phyloP scores from a whole-genome alignment of 2,113 vertebrate genomes.

The Pachypanchax playfairii region DNA sequence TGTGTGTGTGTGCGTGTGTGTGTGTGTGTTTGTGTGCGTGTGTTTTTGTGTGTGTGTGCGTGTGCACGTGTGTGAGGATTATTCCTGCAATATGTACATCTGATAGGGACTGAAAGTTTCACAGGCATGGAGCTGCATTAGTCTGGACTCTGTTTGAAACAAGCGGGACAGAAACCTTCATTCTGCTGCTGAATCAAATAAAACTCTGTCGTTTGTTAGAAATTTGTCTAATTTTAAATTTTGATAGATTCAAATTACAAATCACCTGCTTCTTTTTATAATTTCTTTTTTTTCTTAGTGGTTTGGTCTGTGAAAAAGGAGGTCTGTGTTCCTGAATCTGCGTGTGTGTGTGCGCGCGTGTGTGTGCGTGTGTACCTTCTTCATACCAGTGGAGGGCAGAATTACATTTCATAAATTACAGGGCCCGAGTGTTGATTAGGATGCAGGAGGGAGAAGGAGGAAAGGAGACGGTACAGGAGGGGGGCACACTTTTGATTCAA shows the following conservation, averaged over 20 bases:
- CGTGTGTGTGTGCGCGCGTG: constrained; percentile 26
- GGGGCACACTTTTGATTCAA: constrained; percentile 58
- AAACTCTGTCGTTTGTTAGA: no score
- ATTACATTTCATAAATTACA: constrained; percentile 89
- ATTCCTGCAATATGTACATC: no score
- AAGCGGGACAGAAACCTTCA: no score
- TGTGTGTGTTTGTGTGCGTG: no score
- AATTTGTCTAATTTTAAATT: constrained; percentile 53
- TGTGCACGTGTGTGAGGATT: constrained; percentile 35
- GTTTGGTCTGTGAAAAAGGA: constrained; percentile 19
- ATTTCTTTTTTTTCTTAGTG: constrained; percentile 22
- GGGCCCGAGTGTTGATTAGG: constrained; percentile 72
- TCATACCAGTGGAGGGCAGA: constrained; percentile 97
- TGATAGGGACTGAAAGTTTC: no score
- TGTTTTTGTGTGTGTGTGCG: not conserved
- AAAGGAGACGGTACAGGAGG: constrained; percentile 18
- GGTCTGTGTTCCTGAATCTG: not conserved
- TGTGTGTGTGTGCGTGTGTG: no score
- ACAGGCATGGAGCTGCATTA: no score
- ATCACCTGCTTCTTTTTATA: constrained; percentile 44
- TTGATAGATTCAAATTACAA: constrained; percentile 41
- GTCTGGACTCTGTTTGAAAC: constrained; percentile 48
- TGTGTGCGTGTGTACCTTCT: constrained; percentile 64
- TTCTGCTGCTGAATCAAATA: constrained; percentile 48
- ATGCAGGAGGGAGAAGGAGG: constrained; percentile 52